Evolutionary conservation across 2,888 invertebrate species (phyloP), one percentile per base, ranked within the genome.

Genomic region (Drosophila diplacantha): DNA sequence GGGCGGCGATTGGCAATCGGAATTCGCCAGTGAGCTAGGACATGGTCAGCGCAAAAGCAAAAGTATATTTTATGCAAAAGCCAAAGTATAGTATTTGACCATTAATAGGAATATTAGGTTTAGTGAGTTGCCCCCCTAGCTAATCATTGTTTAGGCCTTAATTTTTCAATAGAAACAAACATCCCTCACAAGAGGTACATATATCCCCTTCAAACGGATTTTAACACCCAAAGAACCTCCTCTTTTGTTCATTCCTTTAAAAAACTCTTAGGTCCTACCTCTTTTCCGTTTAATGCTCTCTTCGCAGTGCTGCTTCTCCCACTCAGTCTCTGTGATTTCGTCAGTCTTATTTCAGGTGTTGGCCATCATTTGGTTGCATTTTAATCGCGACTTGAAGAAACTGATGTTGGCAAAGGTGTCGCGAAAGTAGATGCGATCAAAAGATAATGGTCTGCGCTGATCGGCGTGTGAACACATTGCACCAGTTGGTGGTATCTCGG

Each of bases 311-410:
- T 29, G 38, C n/a, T 9, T 55, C 37, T 29, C 34, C 49, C 22
- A 47, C 41, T 58, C 60, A 58, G 50, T 51, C 61, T 50, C 34
- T 54, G 20, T 44, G 46, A 32, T 56, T 41, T 41, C 41, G 57
- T 77, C 75, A 74, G 74, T 80, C 80, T 80, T 71, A 70, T 43
- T 61, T 80, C 82, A 81, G 77, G 80, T 81, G 43, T 77, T 75
- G 74, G 77, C 75, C 71, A 74, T 62, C 58, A 62, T 63, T 52
- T 44, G 62, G 26, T 50, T 22, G 68, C 79, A 72, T 81, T 87
- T 87, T 84, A 87, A 87, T 79, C 87, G 87, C 80, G 87, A 87
- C 75, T 87, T 87, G 75, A 87, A 87, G 75, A 87, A 86, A 74
- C 86, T 86, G 74, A 87, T 87, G 71, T 81, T 84, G 68, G 84